Conservation (phyloP, 92 coral and sea anemone species). For the Phymanthus crucifer region DNA sequence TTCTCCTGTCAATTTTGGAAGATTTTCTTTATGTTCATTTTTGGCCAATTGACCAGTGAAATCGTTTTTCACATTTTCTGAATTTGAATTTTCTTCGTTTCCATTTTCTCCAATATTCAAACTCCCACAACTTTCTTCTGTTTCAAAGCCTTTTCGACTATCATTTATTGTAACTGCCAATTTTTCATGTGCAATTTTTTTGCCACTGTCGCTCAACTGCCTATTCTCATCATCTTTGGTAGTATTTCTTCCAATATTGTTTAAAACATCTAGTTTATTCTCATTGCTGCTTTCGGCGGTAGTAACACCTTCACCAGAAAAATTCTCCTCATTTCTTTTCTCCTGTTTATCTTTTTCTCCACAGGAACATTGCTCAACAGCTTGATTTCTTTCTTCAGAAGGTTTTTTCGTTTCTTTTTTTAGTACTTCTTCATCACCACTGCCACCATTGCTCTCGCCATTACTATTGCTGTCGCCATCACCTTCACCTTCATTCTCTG, state of each 20-base stretch:
- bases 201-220: neutral
- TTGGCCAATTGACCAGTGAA: no score
- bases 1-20: no score
- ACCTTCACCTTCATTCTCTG: neutral
- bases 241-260: neutral
- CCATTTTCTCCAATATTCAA: no score
- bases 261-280: neutral
- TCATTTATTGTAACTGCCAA: neutral
- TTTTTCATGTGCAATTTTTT: neutral
- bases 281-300: neutral
- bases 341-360: neutral
- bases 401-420: neutral
- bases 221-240: neutral
- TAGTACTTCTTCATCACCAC: neutral
- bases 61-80: no score
- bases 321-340: neutral
- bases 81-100: no score
- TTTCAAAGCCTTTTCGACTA: neutral
- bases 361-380: neutral
- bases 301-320: neutral
- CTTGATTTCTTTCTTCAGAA: neutral
- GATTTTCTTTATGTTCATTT: no score
- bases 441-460: neutral
- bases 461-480: neutral
- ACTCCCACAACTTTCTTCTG: neutral